A percentile compares a stretch with the other conserved stretches of the same genome.
These are phyloP conservation scores for Poeciliopsis prolifica DNA, from an alignment of 2,113 vertebrate genomes.

Conservation along the genomic window DNA sequence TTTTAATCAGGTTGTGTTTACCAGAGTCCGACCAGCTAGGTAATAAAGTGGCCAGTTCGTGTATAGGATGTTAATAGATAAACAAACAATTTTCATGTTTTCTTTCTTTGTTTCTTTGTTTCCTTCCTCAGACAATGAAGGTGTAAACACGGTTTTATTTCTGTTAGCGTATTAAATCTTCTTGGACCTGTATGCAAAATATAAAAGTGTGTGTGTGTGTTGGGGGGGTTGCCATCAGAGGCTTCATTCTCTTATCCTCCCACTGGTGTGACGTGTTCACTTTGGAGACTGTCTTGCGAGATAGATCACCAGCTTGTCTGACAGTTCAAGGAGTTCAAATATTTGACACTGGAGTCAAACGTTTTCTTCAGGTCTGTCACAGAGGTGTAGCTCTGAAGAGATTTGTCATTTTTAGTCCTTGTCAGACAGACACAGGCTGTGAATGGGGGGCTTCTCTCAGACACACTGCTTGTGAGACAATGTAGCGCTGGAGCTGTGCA, in stretches of 20 bases:
- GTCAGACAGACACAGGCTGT: slow-evolving; percentile 27
- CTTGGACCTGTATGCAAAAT: neutral
- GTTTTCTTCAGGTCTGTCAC: slow-evolving; percentile 53
- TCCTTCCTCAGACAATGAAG: neutral
- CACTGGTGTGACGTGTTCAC: slow-evolving; percentile 31
- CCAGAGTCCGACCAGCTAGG: too few relatives aligned
- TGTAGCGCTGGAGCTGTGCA: neutral
- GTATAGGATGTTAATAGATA: neutral
- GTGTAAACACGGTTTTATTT: neutral
- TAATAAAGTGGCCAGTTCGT: too few relatives aligned
- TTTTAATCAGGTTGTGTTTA: too few relatives aligned
- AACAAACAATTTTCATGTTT: too few relatives aligned
- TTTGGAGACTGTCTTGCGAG: slow-evolving; percentile 38
- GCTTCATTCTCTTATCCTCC: slow-evolving; percentile 38
- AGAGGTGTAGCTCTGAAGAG: slow-evolving; percentile 35
- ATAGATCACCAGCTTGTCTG: slow-evolving; percentile 47
- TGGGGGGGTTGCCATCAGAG: too few relatives aligned
- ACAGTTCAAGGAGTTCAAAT: slow-evolving; percentile 59
- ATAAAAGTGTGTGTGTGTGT: too few relatives aligned
- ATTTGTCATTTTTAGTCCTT: slow-evolving; percentile 58
- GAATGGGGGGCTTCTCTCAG: slow-evolving; percentile 16
- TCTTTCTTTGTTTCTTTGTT: too few relatives aligned
- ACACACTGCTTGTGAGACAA: neutral
- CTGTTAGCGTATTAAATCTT: neutral
- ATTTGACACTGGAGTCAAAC: slow-evolving; percentile 64